Percentiles rank a stretch among this genome's conserved stretches.
These are phyloP conservation scores for Drosophila paramelanica DNA, from an alignment of 2,888 invertebrate genomes.

Conservation along the genomic window DNA sequence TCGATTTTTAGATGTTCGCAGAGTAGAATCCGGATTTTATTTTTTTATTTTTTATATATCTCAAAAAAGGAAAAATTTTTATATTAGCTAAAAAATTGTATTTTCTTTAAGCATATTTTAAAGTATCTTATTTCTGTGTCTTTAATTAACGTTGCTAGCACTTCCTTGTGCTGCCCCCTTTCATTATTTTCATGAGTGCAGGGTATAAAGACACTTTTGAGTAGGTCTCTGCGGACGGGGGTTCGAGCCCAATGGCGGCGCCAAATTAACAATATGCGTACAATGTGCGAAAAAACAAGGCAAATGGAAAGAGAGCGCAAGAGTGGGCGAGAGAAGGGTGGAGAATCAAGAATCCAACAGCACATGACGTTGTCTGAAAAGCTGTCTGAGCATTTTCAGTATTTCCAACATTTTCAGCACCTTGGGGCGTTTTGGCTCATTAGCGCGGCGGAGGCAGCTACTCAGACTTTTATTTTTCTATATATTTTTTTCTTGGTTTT, in stretches of 20 bases:
- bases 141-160: too few species aligned
- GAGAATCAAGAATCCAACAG: not conserved
- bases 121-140: too few species aligned
- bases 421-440: conserved; percentile 82
- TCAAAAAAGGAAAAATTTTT: too few species aligned
- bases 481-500: not conserved
- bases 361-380: conserved; percentile 43
- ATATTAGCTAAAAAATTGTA: too few species aligned
- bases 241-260: conserved; percentile 56
- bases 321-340: not conserved
- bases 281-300: conserved; percentile 69
- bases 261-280: conserved; percentile 76
- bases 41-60: too few species aligned
- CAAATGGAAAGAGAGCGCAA: not conserved
- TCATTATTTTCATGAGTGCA: not conserved
- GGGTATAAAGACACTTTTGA: conserved; percentile 28
- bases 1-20: too few species aligned
- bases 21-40: too few species aligned
- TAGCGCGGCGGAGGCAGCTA: conserved; percentile 60
- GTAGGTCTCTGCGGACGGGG: conserved; percentile 14
- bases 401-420: conserved; percentile 59
- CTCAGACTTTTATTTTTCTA: conserved; percentile 11
- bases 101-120: too few species aligned
- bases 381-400: conserved; percentile 62
- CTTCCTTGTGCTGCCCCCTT: too few species aligned